A percentile compares a stretch with the other conserved stretches of the same genome.
Evolutionary conservation across 2,113 vertebrate genomes (phyloP).

Genomic region (Psephotus haematonotus): DNA sequence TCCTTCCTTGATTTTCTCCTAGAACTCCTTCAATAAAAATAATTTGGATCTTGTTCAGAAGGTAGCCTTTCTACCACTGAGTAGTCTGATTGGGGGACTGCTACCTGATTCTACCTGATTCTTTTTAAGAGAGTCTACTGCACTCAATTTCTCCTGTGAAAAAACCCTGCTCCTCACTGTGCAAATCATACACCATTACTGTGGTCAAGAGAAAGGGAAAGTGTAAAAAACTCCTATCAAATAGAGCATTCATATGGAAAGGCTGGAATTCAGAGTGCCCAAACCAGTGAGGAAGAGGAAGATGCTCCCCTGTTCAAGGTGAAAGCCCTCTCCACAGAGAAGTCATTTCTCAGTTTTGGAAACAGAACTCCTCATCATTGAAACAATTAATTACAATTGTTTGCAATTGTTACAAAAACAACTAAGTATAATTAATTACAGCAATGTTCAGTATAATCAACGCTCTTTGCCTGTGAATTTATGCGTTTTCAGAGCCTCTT

Average conservation of each 20-base stretch:
- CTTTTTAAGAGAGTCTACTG: background rate
- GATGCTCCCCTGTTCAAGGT: background rate
- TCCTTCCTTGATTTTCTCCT: background rate
- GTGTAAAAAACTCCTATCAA: background rate
- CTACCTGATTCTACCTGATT: background rate
- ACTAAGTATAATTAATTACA: background rate
- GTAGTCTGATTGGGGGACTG: background rate
- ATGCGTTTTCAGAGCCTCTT: background rate
- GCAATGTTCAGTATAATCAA: background rate
- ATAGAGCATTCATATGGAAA: background rate
- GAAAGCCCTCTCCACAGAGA: background rate
- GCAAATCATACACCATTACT: background rate
- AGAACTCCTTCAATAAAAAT: background rate
- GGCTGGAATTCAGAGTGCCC: background rate
- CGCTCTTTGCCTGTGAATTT: background rate
- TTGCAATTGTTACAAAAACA: background rate
- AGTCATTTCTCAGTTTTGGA: rapidly evolving
- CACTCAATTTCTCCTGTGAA: background rate
- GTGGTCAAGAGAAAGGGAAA: background rate
- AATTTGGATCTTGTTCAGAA: background rate
- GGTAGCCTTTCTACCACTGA: background rate
- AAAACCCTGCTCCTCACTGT: background rate
- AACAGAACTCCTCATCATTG: background rate
- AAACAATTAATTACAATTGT: background rate
- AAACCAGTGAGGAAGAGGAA: background rate